A percentile compares a stretch with the other conserved stretches of the same genome.
These are phyloP conservation scores for Polypedilum pembai DNA, from an alignment of 1,140 invertebrate species.

Conservation along the genomic window DNA sequence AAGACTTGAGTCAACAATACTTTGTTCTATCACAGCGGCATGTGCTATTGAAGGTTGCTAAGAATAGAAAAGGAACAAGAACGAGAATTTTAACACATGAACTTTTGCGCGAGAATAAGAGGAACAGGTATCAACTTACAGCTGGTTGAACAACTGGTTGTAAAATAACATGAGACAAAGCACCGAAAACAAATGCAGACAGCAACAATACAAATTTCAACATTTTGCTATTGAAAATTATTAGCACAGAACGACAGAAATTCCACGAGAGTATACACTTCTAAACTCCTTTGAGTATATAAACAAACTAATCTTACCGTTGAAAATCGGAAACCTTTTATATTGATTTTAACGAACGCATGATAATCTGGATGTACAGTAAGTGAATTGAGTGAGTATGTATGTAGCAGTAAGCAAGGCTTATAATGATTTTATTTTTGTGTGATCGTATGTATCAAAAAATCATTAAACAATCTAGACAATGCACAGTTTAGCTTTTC, in stretches of 20 bases:
- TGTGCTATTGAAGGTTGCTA: constrained; percentile 43
- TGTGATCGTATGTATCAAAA: neutral
- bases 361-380: constrained; percentile 15
- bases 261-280: neutral
- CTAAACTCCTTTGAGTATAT: constrained; percentile 4
- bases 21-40: constrained; percentile 52
- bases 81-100: neutral
- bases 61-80: neutral
- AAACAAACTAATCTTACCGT: constrained; percentile 9
- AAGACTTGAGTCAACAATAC: constrained; percentile 50
- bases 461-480: neutral
- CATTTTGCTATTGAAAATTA: constrained; percentile 21
- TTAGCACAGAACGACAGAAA: neutral
- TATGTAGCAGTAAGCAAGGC: neutral
- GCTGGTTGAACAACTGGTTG: neutral
- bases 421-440: neutral
- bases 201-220: neutral
- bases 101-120: neutral
- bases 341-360: neutral
- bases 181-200: neutral
- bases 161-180: neutral
- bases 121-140: neutral
- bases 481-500: neutral
- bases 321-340: constrained; percentile 9
- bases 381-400: neutral